phyloP scores from a whole-genome alignment of 2,113 vertebrate genomes.

The Urocynchramus pylzowi region DNA sequence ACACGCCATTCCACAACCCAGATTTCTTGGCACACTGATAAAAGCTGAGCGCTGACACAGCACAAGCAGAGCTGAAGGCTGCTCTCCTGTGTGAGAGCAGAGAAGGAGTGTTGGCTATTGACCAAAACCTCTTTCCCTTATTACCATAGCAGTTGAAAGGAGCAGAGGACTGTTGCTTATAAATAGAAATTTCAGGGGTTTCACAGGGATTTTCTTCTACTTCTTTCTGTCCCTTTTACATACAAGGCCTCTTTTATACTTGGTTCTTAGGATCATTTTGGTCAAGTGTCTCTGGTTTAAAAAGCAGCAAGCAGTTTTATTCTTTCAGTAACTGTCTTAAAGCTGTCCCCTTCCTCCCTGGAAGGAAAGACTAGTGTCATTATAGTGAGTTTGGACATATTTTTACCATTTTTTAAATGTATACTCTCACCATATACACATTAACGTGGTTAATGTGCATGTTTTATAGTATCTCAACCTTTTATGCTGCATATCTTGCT shows the following conservation, averaged over 20 bases:
- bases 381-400: background rate
- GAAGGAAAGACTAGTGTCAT: background rate
- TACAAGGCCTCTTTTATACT: background rate
- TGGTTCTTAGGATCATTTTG: background rate
- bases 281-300: background rate
- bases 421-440: background rate
- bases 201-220: background rate
- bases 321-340: conserved; percentile 28
- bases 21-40: background rate
- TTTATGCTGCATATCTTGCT: conserved; percentile 7
- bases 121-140: background rate
- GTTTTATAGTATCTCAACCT: background rate
- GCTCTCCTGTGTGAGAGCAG: background rate
- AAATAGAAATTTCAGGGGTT: background rate
- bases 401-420: background rate
- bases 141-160: background rate
- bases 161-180: background rate
- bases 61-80: background rate
- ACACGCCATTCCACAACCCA: background rate
- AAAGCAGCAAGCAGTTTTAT: background rate
- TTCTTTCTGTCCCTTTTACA: background rate
- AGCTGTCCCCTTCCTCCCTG: background rate
- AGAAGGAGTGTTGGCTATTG: background rate
- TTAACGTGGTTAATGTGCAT: conserved; percentile 9
- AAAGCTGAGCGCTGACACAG: background rate